Conservation (phyloP, 2,797 vertebrate genomes). For the Diplodus sargus region DNA sequence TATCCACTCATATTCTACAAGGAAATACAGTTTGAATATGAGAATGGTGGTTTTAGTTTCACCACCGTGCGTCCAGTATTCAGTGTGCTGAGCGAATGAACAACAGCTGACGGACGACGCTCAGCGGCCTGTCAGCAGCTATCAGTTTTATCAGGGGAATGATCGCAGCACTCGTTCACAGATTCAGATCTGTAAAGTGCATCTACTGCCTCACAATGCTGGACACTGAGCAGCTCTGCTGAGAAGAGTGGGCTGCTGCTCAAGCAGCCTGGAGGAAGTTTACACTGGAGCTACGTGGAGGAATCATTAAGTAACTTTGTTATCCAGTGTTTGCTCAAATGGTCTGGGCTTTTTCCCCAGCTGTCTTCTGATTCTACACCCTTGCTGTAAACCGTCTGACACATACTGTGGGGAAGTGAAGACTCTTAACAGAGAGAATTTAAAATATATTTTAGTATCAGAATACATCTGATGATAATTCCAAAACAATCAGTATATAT, state of each 20-base stretch:
- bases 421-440: not conserved
- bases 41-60: not conserved
- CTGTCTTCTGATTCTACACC: not conserved
- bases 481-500: not conserved
- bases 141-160: not conserved
- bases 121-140: not conserved
- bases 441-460: not conserved
- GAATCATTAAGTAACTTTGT: conserved; percentile 1
- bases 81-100: not conserved
- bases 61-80: not conserved
- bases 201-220: not conserved
- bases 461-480: not conserved
- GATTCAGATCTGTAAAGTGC: not conserved
- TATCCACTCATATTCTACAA: not conserved
- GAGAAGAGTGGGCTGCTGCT: not conserved
- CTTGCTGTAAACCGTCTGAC: not conserved
- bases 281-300: conserved; percentile 1
- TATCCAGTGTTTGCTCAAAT: not conserved
- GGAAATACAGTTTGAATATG: not conserved
- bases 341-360: not conserved
- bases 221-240: conserved; percentile 12
- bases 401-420: not conserved
- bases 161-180: not conserved
- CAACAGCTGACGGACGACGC: not conserved
- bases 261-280: not conserved